Base-by-base conservation (phyloP, 2,888 invertebrate genomes). In the Cheilosia vernalis region DNA sequence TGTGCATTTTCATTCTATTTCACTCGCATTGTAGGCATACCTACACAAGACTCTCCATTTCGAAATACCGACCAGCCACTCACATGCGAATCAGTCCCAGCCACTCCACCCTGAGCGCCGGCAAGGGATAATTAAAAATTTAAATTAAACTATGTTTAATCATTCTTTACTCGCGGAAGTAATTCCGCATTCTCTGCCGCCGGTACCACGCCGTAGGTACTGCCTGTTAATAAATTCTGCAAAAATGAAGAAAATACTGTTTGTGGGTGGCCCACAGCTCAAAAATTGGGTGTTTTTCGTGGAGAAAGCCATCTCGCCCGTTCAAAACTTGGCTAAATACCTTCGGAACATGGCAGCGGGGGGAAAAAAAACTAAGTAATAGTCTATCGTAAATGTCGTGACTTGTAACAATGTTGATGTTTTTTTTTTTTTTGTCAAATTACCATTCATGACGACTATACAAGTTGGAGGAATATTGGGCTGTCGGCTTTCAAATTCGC, bases 381-480 rank as follows among this genome's bases (percentile, higher is more conserved):
- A 82, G 77, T 19, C 44, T 33, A 53, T 78, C 73, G 78, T 83
- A 73, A 78, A 78, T 78, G 73, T 73, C 83, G 83, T 83, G 83
- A 78, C 83, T 63, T 66, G 83, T 24, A 78, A 73, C 67, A 83
- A 64, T 73, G 49, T 69, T 78, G 78, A 78, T 78, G 78, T 64
- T 70, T 51, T 55, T 58, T 9, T 77, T 63, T 63, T 40, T 58
- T 69, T 63, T 76, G 49, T 13, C 56, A 73, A 73, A 73, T 83
- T 78, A 73, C 56, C 73, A 78, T 73, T 78, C 77, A 83, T 58
- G 73, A 60, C 51, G 37, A 42, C 40, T 10, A 15, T 40, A 10
- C 40, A 30, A 60, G 60, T 33, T 55, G 47, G 21, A 10, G 30
- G 42, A 17, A 33, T 56, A 56, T 60, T 47, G 33, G 21, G 15